Evolutionary conservation across 2,113 vertebrate species (phyloP), one percentile per base, ranked within the genome.

Genomic region (Parus major): DNA sequence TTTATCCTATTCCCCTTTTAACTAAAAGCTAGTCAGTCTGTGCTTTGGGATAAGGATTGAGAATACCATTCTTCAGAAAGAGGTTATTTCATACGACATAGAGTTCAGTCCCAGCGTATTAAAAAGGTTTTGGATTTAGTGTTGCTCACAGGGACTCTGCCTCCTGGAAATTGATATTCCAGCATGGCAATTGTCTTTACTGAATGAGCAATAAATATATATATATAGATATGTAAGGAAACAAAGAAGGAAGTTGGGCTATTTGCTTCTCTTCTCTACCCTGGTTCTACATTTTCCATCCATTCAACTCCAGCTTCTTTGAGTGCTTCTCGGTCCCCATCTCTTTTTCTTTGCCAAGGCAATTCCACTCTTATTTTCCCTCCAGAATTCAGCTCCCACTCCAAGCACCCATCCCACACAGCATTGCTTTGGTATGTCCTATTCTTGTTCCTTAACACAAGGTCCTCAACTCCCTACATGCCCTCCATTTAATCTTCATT

Each of bases 111-210:
- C 20, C 65, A 35, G 36, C 9, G 18, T 61, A 87, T 57, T 69
- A 70, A 29, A 92, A 88, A 75, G 44, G 36, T 28, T 95, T 82
- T 72, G 28, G n/a, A 61, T 69, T 41, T 79, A 79, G 50, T 10
- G 44, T 39, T 91, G 52, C 28, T 91, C 76, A 60, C 57, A 50
- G 36, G 27, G 70, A 89, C 31, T 65, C 11, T 64, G 24, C 18
- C 52, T 94, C 65, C 68, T 91, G 46, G n/a, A 95, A 96, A 92
- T 2, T 12, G 31, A 33, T 93, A 91, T 89, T 95, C 65, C 83
- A 89, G 53, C 70, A 89, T 31, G 13, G 71, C 50, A 73, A 61
- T 12, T 5, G 3, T 15, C 41, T 85, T 44, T 61, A 57, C 15
- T 27, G 70, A 86, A 29, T 13, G 18, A 83, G 24, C 18, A 73